A percentile compares a stretch with the other conserved stretches of the same genome.
These are phyloP conservation scores for Toxostoma redivivum DNA, from an alignment of 2,113 vertebrate species.

Conservation along the genomic window DNA sequence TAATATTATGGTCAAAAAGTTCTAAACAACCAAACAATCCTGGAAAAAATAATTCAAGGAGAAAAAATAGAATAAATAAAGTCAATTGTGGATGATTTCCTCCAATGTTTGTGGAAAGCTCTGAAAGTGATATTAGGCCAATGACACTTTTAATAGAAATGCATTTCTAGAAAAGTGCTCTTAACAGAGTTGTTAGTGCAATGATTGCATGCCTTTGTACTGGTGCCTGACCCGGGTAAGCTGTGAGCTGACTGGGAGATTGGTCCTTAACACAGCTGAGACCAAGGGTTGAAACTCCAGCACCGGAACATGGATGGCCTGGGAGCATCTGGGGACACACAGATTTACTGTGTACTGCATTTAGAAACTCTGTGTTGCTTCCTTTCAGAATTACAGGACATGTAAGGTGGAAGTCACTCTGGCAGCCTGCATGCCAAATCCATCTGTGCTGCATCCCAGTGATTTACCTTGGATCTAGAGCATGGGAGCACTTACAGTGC, in stretches of 20 bases:
- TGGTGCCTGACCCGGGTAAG: not conserved
- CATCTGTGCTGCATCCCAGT: not conserved
- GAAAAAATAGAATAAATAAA: not conserved
- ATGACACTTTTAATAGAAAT: not conserved
- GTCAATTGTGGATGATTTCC: not conserved
- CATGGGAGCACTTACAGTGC: not conserved
- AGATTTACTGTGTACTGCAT: accelerated
- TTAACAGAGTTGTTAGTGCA: not conserved
- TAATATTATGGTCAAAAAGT: not conserved
- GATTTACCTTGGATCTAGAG: not conserved
- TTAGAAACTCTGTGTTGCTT: not conserved
- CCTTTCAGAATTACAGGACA: not conserved
- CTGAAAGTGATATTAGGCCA: not conserved
- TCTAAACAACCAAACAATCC: not conserved
- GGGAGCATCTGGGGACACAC: not conserved
- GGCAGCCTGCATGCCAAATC: not conserved
- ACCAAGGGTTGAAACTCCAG: not conserved
- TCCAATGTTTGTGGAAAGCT: not conserved
- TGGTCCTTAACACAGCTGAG: not conserved
- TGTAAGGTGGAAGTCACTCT: not conserved
- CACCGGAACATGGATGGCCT: not conserved
- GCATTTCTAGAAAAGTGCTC: not conserved
- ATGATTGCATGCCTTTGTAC: not conserved
- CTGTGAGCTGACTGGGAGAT: not conserved
- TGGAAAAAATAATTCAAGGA: not conserved